These are phyloP conservation scores for Bimastos eiseni DNA, from an alignment of 2,888 invertebrate genomes.

Conservation along the genomic window DNA sequence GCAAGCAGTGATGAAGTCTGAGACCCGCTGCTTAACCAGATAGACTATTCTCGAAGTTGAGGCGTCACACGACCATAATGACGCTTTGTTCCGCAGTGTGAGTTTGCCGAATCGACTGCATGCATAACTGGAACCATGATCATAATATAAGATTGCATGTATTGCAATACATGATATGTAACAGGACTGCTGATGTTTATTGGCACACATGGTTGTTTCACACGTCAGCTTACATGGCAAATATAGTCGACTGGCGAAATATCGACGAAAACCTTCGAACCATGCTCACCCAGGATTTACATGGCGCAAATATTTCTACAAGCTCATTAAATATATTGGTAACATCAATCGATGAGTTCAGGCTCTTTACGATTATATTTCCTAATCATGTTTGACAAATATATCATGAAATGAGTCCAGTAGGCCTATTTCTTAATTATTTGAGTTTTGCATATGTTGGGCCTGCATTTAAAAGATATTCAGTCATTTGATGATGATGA, in stretches of 20 bases:
- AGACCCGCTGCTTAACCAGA: no score
- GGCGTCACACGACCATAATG: background rate
- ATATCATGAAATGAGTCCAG: background rate
- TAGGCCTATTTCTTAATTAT: background rate
- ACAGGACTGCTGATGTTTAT: background rate
- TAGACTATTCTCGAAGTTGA: background rate
- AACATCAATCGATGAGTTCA: background rate
- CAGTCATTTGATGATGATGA: background rate
- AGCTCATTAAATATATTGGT: background rate
- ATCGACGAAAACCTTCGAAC: background rate
- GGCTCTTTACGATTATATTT: background rate
- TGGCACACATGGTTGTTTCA: background rate
- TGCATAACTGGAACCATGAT: background rate
- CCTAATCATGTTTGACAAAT: background rate
- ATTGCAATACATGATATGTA: background rate
- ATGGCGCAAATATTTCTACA: background rate
- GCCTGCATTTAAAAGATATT: background rate
- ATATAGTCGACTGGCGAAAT: background rate
- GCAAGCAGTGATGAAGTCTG: no score
- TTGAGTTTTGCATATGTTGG: background rate
- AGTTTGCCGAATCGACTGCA: background rate
- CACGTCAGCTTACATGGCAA: background rate
- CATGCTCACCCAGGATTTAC: background rate
- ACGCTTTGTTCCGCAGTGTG: background rate
- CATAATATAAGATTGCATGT: background rate